phyloP scores from a whole-genome alignment of 2,797 vertebrate genomes.

The Anabas testudineus region DNA sequence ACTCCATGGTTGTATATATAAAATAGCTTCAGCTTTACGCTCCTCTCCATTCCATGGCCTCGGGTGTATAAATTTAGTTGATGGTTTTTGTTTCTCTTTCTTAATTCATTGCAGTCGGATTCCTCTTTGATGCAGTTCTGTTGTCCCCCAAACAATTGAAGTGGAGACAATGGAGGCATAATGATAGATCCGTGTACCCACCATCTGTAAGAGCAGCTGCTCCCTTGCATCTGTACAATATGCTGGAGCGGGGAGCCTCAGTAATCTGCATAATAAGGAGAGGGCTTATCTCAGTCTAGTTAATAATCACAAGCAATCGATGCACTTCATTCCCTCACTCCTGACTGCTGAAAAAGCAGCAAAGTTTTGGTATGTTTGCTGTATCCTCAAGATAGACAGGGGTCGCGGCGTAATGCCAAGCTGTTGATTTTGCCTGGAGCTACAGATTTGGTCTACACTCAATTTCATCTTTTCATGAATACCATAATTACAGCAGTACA shows the following conservation, averaged over 20 bases:
- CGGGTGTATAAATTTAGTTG: slow-evolving; percentile 89
- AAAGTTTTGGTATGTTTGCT: slow-evolving; percentile 88
- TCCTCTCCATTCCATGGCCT: slow-evolving; percentile 83
- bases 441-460: slow-evolving; percentile 83
- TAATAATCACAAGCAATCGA: slow-evolving; percentile 99
- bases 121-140: slow-evolving; percentile 90
- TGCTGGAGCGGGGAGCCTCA: slow-evolving; percentile 97
- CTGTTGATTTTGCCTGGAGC: slow-evolving; percentile 88
- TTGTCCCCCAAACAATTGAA: slow-evolving; percentile 93
- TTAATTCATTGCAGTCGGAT: slow-evolving; percentile 93
- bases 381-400: slow-evolving; percentile 83
- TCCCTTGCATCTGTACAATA: slow-evolving; percentile 99
- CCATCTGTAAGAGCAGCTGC: slow-evolving; percentile 99
- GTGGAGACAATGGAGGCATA: slow-evolving; percentile 99
- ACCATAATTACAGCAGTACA: slow-evolving; percentile 77
- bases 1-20: slow-evolving; percentile 80
- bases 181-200: slow-evolving; percentile 99
- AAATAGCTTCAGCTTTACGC: slow-evolving; percentile 83
- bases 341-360: slow-evolving; percentile 78
- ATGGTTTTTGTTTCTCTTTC: slow-evolving; percentile 87
- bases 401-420: slow-evolving; percentile 87
- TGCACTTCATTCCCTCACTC: slow-evolving; percentile 98
- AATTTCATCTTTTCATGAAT: slow-evolving; percentile 85
- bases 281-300: slow-evolving; percentile 99
- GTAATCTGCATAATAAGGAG: slow-evolving; percentile 99